phyloP scores from a whole-genome alignment of 2,113 vertebrate species.

The Clinocottus analis region DNA sequence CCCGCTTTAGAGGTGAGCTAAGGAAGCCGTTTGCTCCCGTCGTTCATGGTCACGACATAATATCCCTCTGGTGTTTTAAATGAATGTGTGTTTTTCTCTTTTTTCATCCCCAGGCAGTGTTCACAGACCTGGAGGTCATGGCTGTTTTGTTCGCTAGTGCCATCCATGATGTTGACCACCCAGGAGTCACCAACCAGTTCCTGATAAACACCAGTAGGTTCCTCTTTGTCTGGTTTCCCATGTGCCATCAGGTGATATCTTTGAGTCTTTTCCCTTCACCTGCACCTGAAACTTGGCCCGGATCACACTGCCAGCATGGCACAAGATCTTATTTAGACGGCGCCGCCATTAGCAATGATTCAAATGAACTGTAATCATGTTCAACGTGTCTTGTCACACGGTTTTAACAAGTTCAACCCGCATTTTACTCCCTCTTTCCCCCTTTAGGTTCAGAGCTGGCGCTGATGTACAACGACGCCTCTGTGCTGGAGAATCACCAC shows the following conservation, averaged over 20 bases:
- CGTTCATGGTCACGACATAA: neutral
- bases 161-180: constrained; percentile 95
- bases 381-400: neutral
- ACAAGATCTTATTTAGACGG: neutral
- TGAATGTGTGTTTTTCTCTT: neutral
- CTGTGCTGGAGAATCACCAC: constrained; percentile 94
- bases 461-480: constrained; percentile 92
- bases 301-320: neutral
- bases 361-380: neutral
- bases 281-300: neutral
- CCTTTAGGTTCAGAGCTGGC: constrained; percentile 91
- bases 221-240: neutral
- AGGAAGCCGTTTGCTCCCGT: neutral
- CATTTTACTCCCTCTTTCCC: neutral
- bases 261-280: neutral
- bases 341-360: neutral
- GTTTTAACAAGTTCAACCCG: neutral
- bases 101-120: constrained; percentile 84
- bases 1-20: constrained; percentile 89
- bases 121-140: constrained; percentile 93
- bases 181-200: constrained; percentile 94
- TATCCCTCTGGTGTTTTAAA: neutral
- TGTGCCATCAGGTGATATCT: neutral
- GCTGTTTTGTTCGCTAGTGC: constrained; percentile 92
- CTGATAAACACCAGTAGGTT: constrained; percentile 93